Evolutionary conservation across 2,113 vertebrate genomes (phyloP).

Genomic region (Hypanus sabinus): DNA sequence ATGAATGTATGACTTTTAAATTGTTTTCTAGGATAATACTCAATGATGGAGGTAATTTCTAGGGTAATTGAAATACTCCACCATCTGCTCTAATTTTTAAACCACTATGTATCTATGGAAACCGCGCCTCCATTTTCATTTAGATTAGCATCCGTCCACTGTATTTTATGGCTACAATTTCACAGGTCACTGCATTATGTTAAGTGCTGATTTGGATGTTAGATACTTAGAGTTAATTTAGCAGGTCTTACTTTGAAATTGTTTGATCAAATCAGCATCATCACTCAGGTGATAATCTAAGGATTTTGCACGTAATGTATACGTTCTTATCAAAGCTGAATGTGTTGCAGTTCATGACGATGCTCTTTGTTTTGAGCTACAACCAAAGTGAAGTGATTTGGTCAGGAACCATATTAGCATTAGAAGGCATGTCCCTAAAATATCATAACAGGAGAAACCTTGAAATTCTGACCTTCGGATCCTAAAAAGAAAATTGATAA

Average conservation of each 20-base stretch:
- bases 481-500: neutral
- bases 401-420: neutral
- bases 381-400: neutral
- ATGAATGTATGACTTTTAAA: conserved; percentile 7
- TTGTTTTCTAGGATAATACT: neutral
- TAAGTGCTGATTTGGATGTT: neutral
- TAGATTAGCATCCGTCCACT: neutral
- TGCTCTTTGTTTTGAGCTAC: neutral
- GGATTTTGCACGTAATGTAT: too few relatives aligned
- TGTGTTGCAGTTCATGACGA: neutral
- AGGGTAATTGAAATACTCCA: conserved; percentile 32
- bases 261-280: too few relatives aligned
- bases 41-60: neutral
- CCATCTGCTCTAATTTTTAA: conserved; percentile 26
- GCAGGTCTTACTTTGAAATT: too few relatives aligned
- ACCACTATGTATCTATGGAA: conserved; percentile 40
- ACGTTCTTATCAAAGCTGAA: conserved; percentile 16
- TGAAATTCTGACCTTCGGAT: neutral
- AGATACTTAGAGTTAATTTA: too few relatives aligned
- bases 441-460: neutral
- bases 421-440: neutral
- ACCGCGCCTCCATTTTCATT: neutral
- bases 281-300: too few relatives aligned
- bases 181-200: neutral
- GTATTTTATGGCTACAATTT: neutral